These are phyloP conservation scores for Kuschelorhynchus macadamiae DNA, from an alignment of 2,888 invertebrate genomes.

Conservation along the genomic window DNA sequence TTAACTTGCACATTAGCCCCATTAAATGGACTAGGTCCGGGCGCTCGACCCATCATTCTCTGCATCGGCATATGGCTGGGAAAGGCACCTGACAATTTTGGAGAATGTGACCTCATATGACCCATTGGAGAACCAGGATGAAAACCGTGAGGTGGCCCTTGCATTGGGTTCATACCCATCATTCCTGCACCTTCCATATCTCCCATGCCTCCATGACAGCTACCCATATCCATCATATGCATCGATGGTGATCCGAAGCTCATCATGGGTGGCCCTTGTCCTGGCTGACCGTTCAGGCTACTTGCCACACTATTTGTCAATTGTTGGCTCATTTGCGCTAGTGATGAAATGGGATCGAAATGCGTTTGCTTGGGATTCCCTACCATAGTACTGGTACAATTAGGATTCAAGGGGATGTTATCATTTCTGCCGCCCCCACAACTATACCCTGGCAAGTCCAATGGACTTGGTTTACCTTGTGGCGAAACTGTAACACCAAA, in stretches of 20 bases:
- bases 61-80: constrained; percentile 69
- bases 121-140: constrained; percentile 66
- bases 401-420: constrained; percentile 78
- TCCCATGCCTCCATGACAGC: constrained; percentile 66
- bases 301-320: constrained; percentile 83
- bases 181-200: constrained; percentile 63
- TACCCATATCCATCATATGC: constrained; percentile 69
- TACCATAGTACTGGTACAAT: constrained; percentile 72
- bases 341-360: constrained; percentile 94
- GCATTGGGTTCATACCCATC: constrained; percentile 67
- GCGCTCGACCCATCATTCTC: constrained; percentile 78
- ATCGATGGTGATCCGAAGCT: constrained; percentile 72
- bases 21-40: constrained; percentile 76
- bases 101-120: constrained; percentile 73
- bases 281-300: constrained; percentile 73
- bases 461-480: constrained; percentile 64
- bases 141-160: constrained; percentile 67
- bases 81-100: constrained; percentile 76
- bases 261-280: constrained; percentile 70
- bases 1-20: constrained; percentile 93
- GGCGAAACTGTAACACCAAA: constrained; percentile 69
- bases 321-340: constrained; percentile 96
- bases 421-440: constrained; percentile 70
- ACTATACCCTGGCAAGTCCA: constrained; percentile 67
- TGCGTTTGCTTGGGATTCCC: constrained; percentile 77